Conservation (phyloP, 2,797 vertebrate genomes). For the Enteromius afrohamiltoni region DNA sequence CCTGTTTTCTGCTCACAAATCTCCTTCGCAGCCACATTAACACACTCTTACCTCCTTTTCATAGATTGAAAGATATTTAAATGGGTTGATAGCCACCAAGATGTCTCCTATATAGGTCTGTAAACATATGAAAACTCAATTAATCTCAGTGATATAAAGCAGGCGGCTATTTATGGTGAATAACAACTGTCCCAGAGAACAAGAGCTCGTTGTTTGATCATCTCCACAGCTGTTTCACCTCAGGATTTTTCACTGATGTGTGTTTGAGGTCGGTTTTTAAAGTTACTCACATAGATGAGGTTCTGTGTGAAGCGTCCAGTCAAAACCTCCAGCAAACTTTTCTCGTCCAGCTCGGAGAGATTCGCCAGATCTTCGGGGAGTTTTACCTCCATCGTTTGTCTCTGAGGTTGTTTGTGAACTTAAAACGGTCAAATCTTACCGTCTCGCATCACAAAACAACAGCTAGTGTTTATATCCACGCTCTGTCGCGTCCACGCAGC, state of each 20-base stretch:
- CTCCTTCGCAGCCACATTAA: background rate
- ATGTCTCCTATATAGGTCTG: slow-evolving; percentile 80
- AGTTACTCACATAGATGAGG: slow-evolving; percentile 72
- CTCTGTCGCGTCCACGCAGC: background rate
- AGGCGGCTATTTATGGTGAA: background rate
- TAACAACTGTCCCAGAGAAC: background rate
- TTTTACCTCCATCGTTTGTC: slow-evolving; percentile 44
- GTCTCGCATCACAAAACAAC: slow-evolving; percentile 19
- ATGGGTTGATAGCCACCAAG: slow-evolving; percentile 76
- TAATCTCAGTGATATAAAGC: background rate
- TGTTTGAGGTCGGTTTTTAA: background rate
- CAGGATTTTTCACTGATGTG: background rate
- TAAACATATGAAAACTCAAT: slow-evolving; percentile 20
- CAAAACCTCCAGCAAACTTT: slow-evolving; percentile 64
- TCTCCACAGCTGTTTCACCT: background rate
- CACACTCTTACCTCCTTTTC: slow-evolving; percentile 69
- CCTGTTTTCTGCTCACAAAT: background rate
- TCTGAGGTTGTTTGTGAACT: background rate
- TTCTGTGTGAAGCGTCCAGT: slow-evolving; percentile 66
- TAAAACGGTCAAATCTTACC: background rate
- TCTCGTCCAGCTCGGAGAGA: slow-evolving; percentile 67
- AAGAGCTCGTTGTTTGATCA: background rate
- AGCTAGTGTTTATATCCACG: background rate
- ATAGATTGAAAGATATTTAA: slow-evolving; percentile 74
- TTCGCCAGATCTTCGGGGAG: slow-evolving; percentile 66